These are phyloP conservation scores for Sarcophaga variegata DNA, from an alignment of 2,888 invertebrate species.

Conservation along the genomic window DNA sequence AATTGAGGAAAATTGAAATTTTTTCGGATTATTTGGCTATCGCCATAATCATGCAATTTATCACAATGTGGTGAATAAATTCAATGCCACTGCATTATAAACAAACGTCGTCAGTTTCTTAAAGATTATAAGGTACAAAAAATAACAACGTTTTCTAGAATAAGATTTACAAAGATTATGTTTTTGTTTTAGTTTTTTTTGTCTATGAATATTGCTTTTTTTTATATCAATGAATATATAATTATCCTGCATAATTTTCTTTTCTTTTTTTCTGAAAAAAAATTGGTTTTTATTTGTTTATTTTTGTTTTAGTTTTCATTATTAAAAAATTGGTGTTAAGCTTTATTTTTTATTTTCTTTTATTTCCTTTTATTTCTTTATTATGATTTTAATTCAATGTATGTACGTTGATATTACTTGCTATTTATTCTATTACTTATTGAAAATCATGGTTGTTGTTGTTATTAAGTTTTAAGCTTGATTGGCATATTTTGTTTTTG, in stretches of 20 bases:
- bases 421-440: slow-evolving; percentile 28
- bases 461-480: slow-evolving; percentile 39
- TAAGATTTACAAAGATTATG: neutral
- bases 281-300: neutral
- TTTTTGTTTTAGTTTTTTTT: slow-evolving; percentile 18
- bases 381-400: slow-evolving; percentile 30
- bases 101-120: neutral
- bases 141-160: neutral
- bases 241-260: slow-evolving; percentile 47
- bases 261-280: slow-evolving; percentile 38
- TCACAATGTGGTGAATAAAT: neutral
- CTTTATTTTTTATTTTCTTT: slow-evolving; percentile 48
- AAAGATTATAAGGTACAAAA: neutral
- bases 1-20: neutral
- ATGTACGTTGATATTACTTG: slow-evolving; percentile 15
- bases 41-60: neutral
- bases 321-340: slow-evolving; percentile 68
- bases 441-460: slow-evolving; percentile 12
- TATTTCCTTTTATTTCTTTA: slow-evolving; percentile 19
- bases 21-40: neutral
- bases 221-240: slow-evolving; percentile 53
- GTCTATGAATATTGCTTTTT: slow-evolving; percentile 63
- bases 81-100: too few species aligned
- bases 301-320: slow-evolving; percentile 7
- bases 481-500: slow-evolving; percentile 51